Base-by-base conservation (phyloP, 2,888 invertebrate species). In the Drosophila siamana region DNA sequence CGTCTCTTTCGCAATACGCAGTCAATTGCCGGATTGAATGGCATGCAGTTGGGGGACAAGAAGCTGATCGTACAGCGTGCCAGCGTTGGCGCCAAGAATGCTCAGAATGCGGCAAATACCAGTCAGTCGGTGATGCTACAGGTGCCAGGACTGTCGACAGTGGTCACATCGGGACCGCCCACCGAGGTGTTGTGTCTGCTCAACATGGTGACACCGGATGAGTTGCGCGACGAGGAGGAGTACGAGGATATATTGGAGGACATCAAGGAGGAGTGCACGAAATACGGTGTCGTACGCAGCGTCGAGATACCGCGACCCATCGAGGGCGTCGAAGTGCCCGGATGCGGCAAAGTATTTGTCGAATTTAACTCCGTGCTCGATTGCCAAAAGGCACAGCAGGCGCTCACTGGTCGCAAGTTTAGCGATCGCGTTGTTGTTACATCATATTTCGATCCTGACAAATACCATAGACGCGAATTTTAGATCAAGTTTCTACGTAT, bases 161-260 rank as follows among this genome's bases (percentile, higher is more conserved):
- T 95, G 57, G 97, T 96, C 33, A 97, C 97, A 44, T 96, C 98
- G n/a, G 98, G 98, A 4, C 97, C 98, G 40, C 95, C 98, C 28
- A 98, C 98, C 22, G 97, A 99, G 94, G 97, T 97, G 55, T 94
- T 99, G 26, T 99, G 99, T 91, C 94, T 99, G 46, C 95, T 99
- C 92, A 99, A 99, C 93, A 99, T 99, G 99, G 97, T 99, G 28
- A 97, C 97, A 0, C 97, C 98, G 0, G 98, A 99, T 85, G 99
- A 99, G 92, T 93, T 99, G 75, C 96, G 96, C 88, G 98, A 98
- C 91, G 99, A 99, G 91, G 99, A 99, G 90, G 99, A 99, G 92
- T 99, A 99, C 91, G 99, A 99, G 92, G 99, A 99, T 91, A 99
- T 99, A 87, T 94, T 98, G 64, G 99, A 99, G 90, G 99, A 99